phyloP scores from a whole-genome alignment of 1,140 invertebrate genomes.

The Neuroterus valhalla region DNA sequence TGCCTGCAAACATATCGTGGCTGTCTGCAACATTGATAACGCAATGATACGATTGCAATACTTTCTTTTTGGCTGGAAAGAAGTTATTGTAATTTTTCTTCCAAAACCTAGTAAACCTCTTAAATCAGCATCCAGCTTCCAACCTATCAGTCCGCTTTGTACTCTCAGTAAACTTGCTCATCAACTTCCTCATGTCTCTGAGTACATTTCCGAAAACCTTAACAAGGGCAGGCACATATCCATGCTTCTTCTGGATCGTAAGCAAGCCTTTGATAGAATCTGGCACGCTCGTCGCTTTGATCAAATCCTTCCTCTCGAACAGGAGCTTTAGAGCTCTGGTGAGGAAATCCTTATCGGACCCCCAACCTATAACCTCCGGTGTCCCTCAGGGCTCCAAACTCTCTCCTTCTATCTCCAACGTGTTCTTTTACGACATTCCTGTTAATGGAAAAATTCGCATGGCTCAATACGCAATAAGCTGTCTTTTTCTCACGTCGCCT shows the following conservation, averaged over 20 bases:
- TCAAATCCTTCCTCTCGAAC: too few species aligned
- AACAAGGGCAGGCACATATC: slow-evolving; percentile 12
- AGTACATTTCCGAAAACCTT: slow-evolving; percentile 14
- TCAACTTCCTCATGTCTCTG: slow-evolving; percentile 28
- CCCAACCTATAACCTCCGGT: slow-evolving; percentile 32
- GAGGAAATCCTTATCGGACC: neutral
- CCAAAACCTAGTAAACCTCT: slow-evolving; percentile 17
- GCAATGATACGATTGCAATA: neutral
- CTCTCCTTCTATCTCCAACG: slow-evolving; percentile 21
- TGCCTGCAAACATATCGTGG: neutral
- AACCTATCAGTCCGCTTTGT: slow-evolving; percentile 38
- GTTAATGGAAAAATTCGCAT: neutral
- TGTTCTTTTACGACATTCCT: slow-evolving; percentile 26
- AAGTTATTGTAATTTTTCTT: neutral
- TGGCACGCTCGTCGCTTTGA: slow-evolving; percentile 48
- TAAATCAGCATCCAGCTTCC: slow-evolving; percentile 15
- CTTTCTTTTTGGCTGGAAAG: neutral
- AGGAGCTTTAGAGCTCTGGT: neutral
- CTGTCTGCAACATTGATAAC: neutral
- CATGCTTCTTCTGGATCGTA: slow-evolving; percentile 48
- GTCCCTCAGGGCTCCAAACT: slow-evolving; percentile 37
- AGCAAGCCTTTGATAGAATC: slow-evolving; percentile 58
- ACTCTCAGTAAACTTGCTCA: slow-evolving; percentile 37
- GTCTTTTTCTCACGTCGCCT: too few species aligned
- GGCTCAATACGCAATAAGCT: neutral